Base-by-base conservation (phyloP, 1,140 invertebrate species). In the Psix sp. region DNA sequence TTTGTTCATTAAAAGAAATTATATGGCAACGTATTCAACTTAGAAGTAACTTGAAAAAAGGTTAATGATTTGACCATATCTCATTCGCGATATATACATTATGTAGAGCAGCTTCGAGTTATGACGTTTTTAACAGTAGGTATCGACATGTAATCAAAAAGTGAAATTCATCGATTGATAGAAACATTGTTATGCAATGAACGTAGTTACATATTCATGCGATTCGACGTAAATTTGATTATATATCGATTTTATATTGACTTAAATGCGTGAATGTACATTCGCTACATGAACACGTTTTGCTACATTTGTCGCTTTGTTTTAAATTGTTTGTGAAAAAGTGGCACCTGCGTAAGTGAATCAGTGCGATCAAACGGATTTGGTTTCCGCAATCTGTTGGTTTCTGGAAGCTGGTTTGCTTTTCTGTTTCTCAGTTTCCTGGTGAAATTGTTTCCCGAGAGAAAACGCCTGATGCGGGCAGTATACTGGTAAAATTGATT, bases 401-500 rank as follows among this genome's bases (percentile, higher is more conserved):
- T 51, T 35, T 45, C n/a, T 14, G 11, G 39, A 52, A n/a, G n/a
- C n/a, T n/a, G n/a, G n/a, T n/a, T 7, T 6, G 4, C 29, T 33
- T 33, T 24, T 33, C 29, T 7, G n/a, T 10, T n/a, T 29, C 10
- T 11, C 31, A 7, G 33, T 60, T 35, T 43, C 11, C 10, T n/a
- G 13, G 17, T 17, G 20, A 52, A 74, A 66, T 62, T 56, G 56
- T 74, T 56, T 74, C 70, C 36, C 70, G 6, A 24, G 70, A 56
- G 70, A 67, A 62, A 67, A 56, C 31, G 40, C 10, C 5, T 38
- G 62, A 74, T 62, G 70, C 62, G 48, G 62, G 70, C 9, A 21
- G n/a, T 38, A 5, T 39, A 66, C 60, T 56, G 36, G 48, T 66
- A 54, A 42, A 62, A 73, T 66, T 66, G 70, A 73, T 74, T 74